phyloP scores from a whole-genome alignment of 2,113 vertebrate species.

The Chaetura pelagica region DNA sequence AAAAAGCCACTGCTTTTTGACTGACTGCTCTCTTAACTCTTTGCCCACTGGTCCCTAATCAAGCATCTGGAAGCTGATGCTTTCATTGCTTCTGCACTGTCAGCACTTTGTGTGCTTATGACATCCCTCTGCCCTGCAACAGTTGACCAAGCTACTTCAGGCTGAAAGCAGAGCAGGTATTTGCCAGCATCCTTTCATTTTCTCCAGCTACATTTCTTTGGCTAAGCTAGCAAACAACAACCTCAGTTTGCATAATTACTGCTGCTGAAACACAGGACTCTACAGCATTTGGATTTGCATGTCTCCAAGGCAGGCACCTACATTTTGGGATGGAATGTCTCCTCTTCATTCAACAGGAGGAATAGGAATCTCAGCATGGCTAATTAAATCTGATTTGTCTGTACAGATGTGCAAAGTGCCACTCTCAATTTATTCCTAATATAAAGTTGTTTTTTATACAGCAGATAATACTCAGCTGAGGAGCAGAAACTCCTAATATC shows the following conservation, averaged over 20 bases:
- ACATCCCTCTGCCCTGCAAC: not conserved
- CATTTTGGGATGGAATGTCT: conserved; percentile 21
- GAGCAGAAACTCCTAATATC: not conserved
- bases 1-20: not conserved
- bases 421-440: not conserved
- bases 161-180: conserved; percentile 56
- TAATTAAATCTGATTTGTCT: conserved; percentile 53
- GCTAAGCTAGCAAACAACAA: conserved; percentile 21
- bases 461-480: not conserved
- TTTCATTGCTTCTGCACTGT: conserved; percentile 16
- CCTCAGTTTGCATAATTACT: not conserved
- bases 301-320: conserved; percentile 31
- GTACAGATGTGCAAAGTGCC: conserved; percentile 26
- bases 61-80: conserved; percentile 15
- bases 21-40: not conserved
- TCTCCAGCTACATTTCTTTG: conserved; percentile 52
- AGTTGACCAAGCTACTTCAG: conserved; percentile 32
- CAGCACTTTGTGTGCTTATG: not conserved
- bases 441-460: not conserved
- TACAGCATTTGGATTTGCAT: conserved; percentile 6
- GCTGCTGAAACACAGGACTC: not conserved
- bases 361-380: not conserved
- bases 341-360: conserved; percentile 4
- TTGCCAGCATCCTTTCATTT: conserved; percentile 58
- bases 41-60: not conserved